Evolutionary conservation across 2,113 vertebrate genomes (phyloP).

Genomic region (Accipiter cooperii): DNA sequence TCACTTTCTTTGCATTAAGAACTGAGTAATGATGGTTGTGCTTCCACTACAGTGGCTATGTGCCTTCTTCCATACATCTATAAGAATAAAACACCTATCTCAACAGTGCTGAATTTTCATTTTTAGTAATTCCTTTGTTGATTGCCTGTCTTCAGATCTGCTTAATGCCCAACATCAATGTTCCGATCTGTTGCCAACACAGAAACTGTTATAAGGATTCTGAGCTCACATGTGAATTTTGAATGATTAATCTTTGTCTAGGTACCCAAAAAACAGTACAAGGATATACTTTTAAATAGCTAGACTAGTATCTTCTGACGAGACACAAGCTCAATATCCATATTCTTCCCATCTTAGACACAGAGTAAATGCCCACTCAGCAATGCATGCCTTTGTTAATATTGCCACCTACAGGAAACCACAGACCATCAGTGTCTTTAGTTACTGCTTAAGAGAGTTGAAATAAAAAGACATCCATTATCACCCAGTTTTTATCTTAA

Average conservation of each 20-base stretch:
- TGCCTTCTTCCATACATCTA: background rate
- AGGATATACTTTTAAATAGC: background rate
- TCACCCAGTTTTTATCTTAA: background rate
- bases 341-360: rapidly evolving
- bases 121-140: background rate
- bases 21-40: background rate
- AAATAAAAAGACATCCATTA: background rate
- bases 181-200: no score
- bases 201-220: background rate
- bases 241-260: background rate
- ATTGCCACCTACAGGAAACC: background rate
- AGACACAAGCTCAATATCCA: no score
- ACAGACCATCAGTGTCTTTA: background rate
- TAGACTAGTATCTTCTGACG: background rate
- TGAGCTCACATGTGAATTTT: background rate
- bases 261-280: background rate
- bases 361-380: background rate
- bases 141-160: background rate
- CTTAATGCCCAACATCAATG: rapidly evolving
- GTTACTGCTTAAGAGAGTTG: background rate
- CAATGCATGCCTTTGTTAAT: background rate
- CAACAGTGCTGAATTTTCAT: background rate
- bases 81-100: background rate
- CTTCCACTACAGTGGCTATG: background rate
- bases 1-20: background rate